Percentiles rank a stretch among this genome's conserved stretches.
Evolutionary conservation across 2,113 vertebrate species (phyloP).

Genomic region (Dascyllus trimaculatus): DNA sequence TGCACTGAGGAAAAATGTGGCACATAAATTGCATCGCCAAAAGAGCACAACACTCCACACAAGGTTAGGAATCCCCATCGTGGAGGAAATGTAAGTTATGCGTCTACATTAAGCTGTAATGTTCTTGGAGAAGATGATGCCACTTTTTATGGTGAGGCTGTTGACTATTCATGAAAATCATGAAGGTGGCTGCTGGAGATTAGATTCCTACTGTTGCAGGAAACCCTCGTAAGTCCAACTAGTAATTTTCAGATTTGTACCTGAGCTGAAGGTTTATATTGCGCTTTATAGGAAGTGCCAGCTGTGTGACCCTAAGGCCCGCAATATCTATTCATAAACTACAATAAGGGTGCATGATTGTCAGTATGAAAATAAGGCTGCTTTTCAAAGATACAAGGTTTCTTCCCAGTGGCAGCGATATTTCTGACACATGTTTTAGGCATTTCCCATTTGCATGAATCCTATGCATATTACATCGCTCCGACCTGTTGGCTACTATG

Average conservation of each 20-base stretch:
- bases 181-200: constrained; percentile 62
- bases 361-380: constrained; percentile 67
- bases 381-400: constrained; percentile 69
- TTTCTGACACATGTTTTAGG: constrained; percentile 76
- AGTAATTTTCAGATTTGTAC: constrained; percentile 72
- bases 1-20: constrained; percentile 54
- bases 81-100: constrained; percentile 74
- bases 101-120: constrained; percentile 76
- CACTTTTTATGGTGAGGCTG: constrained; percentile 65
- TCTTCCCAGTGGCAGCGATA: constrained; percentile 60
- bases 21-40: constrained; percentile 59
- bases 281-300: constrained; percentile 74
- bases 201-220: constrained; percentile 69
- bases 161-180: constrained; percentile 80
- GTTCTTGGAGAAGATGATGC: constrained; percentile 68
- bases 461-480: constrained; percentile 74
- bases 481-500: constrained; percentile 73
- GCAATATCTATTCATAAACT: constrained; percentile 72
- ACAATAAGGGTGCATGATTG: constrained; percentile 65
- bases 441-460: constrained; percentile 76
- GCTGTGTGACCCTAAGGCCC: constrained; percentile 73
- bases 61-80: constrained; percentile 64
- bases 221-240: constrained; percentile 69
- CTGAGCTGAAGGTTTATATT: constrained; percentile 71
- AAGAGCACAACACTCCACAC: constrained; percentile 46